A percentile compares a stretch with the other conserved stretches of the same genome.
phyloP scores from a whole-genome alignment of 2,797 vertebrate species.

The Lepus oiostolus region DNA sequence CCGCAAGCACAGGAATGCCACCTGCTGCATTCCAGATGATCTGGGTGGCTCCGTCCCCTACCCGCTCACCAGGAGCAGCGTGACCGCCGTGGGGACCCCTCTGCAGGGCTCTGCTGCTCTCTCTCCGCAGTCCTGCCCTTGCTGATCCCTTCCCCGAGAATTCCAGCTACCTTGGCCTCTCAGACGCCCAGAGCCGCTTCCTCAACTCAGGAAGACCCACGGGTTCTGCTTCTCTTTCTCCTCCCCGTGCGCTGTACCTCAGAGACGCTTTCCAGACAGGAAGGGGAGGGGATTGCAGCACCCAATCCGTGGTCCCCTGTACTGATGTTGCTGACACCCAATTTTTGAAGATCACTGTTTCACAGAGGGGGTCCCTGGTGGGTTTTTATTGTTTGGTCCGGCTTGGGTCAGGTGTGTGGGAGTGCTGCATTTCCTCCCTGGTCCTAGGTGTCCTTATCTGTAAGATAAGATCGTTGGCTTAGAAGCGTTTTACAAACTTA shows the following conservation, averaged over 20 bases:
- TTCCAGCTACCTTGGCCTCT: background rate
- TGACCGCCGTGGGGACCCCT: too few species aligned
- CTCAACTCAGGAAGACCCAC: background rate
- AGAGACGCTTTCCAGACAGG: background rate
- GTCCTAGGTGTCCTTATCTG: background rate
- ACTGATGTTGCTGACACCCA: too few species aligned
- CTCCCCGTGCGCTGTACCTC: too few species aligned
- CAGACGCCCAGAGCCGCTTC: background rate
- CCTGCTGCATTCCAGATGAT: background rate
- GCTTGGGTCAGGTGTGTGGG: background rate
- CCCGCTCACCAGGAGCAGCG: too few species aligned
- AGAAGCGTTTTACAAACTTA: background rate
- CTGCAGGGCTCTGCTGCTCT: background rate
- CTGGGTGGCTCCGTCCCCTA: too few species aligned
- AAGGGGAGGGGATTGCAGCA: background rate
- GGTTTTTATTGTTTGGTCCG: background rate
- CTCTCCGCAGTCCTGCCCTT: background rate
- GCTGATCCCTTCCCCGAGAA: background rate
- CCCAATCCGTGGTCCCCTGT: background rate
- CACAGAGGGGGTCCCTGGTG: too few species aligned
- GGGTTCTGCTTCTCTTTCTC: background rate
- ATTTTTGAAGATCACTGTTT: background rate
- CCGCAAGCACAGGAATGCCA: background rate
- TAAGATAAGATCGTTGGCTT: background rate
- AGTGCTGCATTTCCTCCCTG: background rate